phyloP scores from a whole-genome alignment of 2,888 invertebrate genomes.

The Hydrotaea diabolus region DNA sequence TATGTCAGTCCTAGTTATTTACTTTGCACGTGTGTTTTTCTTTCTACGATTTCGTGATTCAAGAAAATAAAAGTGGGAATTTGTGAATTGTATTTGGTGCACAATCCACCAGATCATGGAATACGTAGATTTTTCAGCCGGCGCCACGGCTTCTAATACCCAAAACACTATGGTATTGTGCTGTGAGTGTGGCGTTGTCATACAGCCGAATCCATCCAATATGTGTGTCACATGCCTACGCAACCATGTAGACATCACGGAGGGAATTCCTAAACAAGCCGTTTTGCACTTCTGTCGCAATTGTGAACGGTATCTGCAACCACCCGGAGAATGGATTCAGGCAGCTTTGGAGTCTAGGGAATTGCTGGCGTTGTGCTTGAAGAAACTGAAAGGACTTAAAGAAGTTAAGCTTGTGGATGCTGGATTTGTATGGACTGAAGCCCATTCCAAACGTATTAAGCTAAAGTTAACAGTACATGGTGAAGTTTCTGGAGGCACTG shows the following conservation, averaged over 20 bases:
- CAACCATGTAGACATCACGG: slow-evolving; percentile 95
- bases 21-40: no score
- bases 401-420: slow-evolving; percentile 97
- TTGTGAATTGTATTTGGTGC: background rate
- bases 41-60: no score
- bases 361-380: slow-evolving; percentile 93
- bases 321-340: slow-evolving; percentile 93
- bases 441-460: slow-evolving; percentile 98
- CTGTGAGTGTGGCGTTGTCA: slow-evolving; percentile 95
- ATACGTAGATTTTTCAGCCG: slow-evolving; percentile 54
- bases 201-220: slow-evolving; percentile 97
- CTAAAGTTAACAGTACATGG: slow-evolving; percentile 89
- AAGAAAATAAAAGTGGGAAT: no score
- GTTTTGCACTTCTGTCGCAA: slow-evolving; percentile 94
- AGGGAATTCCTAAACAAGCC: slow-evolving; percentile 96
- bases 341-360: slow-evolving; percentile 95
- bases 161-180: slow-evolving; percentile 83
- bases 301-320: slow-evolving; percentile 97
- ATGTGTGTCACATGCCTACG: slow-evolving; percentile 98
- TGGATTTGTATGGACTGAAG: slow-evolving; percentile 99
- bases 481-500: slow-evolving; percentile 96
- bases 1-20: no score
- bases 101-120: no score
- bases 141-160: background rate
- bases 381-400: slow-evolving; percentile 93